phyloP scores from a whole-genome alignment of 2,888 invertebrate species.

The Cecidostiba fungosa region DNA sequence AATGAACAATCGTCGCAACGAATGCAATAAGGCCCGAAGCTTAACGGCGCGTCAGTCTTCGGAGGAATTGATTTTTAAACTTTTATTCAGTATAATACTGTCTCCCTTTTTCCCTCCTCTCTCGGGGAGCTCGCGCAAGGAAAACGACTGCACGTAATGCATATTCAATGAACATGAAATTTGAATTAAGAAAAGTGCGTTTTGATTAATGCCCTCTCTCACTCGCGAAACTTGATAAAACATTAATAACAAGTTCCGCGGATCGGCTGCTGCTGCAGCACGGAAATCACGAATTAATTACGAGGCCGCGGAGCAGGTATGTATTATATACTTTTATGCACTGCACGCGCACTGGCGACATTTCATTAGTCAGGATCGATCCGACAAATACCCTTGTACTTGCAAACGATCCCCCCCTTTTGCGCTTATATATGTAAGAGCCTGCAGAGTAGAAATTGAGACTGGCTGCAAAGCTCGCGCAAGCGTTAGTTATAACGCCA shows the following conservation, averaged over 20 bases:
- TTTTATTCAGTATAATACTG: background rate
- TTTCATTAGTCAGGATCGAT: slow-evolving; percentile 44
- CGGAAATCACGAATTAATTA: slow-evolving; percentile 36
- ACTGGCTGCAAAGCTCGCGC: background rate
- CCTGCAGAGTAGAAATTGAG: background rate
- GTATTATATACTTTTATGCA: background rate
- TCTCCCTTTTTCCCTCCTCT: background rate
- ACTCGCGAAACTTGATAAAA: background rate
- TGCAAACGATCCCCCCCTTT: background rate
- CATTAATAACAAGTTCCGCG: slow-evolving; percentile 27
- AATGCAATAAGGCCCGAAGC: slow-evolving; percentile 1
- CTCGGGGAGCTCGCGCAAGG: background rate
- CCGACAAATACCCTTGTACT: slow-evolving; percentile 3
- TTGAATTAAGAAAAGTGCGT: slow-evolving; percentile 49
- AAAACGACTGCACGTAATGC: slow-evolving; percentile 62
- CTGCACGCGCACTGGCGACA: slow-evolving; percentile 2
- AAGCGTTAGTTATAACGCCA: background rate
- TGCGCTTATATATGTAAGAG: background rate
- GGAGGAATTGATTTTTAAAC: slow-evolving; percentile 50
- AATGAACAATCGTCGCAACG: background rate
- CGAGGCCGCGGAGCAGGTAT: background rate
- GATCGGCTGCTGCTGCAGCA: background rate
- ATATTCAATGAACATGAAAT: slow-evolving; percentile 65
- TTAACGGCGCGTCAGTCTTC: background rate
- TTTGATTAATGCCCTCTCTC: slow-evolving; percentile 39